Conservation (phyloP, 2,113 vertebrate species). For the Spizaetus ornatus region DNA sequence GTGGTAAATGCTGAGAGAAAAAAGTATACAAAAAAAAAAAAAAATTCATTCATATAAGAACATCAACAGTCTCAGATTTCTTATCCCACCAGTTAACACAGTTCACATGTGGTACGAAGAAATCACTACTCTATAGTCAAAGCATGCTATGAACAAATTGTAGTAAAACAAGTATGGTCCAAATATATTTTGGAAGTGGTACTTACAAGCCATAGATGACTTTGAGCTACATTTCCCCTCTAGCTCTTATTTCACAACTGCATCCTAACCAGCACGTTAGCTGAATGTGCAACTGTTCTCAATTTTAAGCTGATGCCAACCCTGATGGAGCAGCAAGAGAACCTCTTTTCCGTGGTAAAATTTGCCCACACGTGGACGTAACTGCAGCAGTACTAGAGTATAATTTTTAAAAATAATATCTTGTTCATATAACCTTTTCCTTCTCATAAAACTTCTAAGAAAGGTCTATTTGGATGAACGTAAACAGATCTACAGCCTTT, state of each 20-base stretch:
- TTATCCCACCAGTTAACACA: not conserved
- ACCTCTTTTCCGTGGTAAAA: not conserved
- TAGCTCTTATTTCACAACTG: not conserved
- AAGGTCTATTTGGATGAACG: not conserved
- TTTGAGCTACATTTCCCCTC: not conserved
- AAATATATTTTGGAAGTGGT: not conserved
- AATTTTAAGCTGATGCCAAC: not conserved
- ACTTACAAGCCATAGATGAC: not conserved
- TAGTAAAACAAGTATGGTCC: not conserved
- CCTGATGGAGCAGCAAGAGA: not conserved
- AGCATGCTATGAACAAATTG: not conserved
- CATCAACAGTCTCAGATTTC: not conserved
- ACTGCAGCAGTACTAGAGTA: not conserved
- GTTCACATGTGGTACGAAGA: not conserved
- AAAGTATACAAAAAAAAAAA: not conserved
- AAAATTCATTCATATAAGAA: not conserved
- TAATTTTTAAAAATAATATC: not conserved
- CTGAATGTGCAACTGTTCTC: not conserved
- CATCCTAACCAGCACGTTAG: not conserved
- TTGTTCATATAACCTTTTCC: not conserved
- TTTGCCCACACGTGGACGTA: not conserved
- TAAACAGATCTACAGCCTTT: not conserved
- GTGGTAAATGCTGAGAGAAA: constrained; percentile 76
- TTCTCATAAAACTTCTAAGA: not conserved
- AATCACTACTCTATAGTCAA: not conserved